Evolutionary conservation across 2,888 invertebrate genomes (phyloP), one percentile per base, ranked within the genome.

Genomic region (Hipparchia semele): DNA sequence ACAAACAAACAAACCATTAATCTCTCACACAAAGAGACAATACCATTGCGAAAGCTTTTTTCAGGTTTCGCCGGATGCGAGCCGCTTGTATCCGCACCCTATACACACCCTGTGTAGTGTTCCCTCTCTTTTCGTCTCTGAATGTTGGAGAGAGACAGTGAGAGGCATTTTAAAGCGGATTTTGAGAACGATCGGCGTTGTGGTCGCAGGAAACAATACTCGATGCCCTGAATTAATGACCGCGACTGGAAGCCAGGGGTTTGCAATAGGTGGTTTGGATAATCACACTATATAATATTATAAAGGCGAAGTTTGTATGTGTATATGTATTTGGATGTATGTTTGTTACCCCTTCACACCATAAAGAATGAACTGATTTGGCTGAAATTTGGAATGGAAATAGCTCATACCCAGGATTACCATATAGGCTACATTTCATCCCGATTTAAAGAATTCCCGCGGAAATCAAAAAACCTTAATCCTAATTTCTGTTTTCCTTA

Each of bases 201-300:
- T 85, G 86, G 86, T 83, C 79, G 84, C 92, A 90, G 93, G 93
- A 93, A 92, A 92, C 91, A 92, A 92, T 92, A 92, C 92, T 92
- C 92, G 90, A 93, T 90, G 87, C 88, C 81, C 84, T 86, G 90
- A 90, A 93, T 93, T 91, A 93, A 92, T 91, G 90, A 86, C 89
- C 83, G 81, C 87, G 84, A 86, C 84, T 82, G 83, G 81, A 81
- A 79, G 76, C 65, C 89, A 86, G 87, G 80, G 82, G 83, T 77
- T 51, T 8, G 12, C 45, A 83, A 81, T 75, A 39, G 75, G 80
- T 76, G 78, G 79, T 59, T 2, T 53, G 5, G 8, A 60, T 53
- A 66, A 5, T 49, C 6, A 49, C 49, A 46, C 46, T 46, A 1
- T 6, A 46, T 6, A 46, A 46, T 6, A 46, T 6, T 46, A 46